phyloP scores from a whole-genome alignment of 2,113 vertebrate species.

The Sebastes schlegelii region DNA sequence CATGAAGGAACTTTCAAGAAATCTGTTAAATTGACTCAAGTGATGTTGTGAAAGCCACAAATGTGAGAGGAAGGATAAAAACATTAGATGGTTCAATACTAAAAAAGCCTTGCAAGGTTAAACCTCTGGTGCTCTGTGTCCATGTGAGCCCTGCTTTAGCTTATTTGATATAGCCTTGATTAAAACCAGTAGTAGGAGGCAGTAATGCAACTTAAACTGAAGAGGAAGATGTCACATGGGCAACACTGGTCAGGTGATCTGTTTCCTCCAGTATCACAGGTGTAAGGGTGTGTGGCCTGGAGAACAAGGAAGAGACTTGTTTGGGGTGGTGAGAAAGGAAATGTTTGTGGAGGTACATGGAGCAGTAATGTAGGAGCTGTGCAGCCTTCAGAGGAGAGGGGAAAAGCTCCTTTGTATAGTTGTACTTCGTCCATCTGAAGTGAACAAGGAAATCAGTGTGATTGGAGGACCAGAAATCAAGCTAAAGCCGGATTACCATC shows the following conservation, averaged over 20 bases:
- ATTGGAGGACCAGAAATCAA: background rate
- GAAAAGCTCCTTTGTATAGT: background rate
- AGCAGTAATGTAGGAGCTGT: background rate
- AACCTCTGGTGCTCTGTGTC: background rate
- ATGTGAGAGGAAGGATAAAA: background rate
- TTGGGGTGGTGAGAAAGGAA: background rate
- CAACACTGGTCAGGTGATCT: constrained; percentile 1
- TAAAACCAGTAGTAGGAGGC: background rate
- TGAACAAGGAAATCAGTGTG: background rate
- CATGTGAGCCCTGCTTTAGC: background rate
- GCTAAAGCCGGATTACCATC: background rate
- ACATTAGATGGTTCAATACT: background rate
- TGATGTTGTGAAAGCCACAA: background rate
- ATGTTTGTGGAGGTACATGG: background rate
- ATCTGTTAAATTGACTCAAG: background rate
- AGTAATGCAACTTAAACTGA: background rate
- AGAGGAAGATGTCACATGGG: background rate
- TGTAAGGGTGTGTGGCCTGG: background rate
- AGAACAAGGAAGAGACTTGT: background rate
- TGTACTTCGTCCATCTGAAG: background rate
- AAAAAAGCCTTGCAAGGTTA: background rate
- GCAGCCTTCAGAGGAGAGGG: background rate
- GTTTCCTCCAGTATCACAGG: background rate
- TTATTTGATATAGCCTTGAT: background rate
- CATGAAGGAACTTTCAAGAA: background rate